Evolutionary conservation across 2,113 vertebrate genomes (phyloP).

Genomic region (Catagonus wagneri): DNA sequence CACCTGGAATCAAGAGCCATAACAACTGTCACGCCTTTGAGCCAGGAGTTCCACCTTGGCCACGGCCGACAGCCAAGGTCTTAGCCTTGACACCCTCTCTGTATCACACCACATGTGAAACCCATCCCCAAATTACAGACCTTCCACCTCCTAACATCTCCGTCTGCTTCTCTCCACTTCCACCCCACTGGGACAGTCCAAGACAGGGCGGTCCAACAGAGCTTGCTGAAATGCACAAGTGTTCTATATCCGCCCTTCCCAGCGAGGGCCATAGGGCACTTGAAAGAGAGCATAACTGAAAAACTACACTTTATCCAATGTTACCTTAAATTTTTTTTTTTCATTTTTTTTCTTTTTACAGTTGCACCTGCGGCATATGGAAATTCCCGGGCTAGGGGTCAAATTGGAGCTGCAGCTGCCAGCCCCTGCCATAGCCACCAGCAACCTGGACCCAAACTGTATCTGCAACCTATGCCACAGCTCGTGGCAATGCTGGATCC

Average conservation of each 20-base stretch:
- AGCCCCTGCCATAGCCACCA: too few relatives aligned
- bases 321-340: neutral
- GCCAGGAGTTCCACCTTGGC: neutral
- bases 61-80: neutral
- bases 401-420: too few relatives aligned
- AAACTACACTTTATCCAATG: neutral
- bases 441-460: too few relatives aligned
- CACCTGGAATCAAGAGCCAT: neutral
- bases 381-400: too few relatives aligned
- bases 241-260: neutral
- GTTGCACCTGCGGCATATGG: too few relatives aligned
- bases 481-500: too few relatives aligned
- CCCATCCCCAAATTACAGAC: too few relatives aligned
- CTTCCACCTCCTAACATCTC: neutral
- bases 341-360: too few relatives aligned
- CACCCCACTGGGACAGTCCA: neutral
- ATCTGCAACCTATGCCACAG: too few relatives aligned
- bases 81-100: neutral
- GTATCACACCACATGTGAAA: neutral
- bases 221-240: neutral
- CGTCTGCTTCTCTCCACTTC: neutral
- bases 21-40: neutral
- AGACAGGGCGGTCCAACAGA: neutral
- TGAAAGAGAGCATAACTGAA: neutral
- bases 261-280: accelerated